Conservation (phyloP, 2,113 vertebrate genomes). For the Fregata magnificens region DNA sequence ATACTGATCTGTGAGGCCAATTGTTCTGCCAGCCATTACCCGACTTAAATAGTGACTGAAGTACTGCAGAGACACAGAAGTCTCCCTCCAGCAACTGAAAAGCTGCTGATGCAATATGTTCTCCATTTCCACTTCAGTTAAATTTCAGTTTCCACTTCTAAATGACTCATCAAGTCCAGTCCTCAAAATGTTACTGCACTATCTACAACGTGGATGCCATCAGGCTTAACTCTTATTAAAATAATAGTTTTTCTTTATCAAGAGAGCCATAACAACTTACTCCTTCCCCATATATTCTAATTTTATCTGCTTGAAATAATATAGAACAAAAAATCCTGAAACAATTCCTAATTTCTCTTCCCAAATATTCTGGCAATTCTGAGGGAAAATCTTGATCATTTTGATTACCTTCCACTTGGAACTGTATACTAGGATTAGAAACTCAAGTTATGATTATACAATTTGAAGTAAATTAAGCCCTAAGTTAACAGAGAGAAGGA, state of each 20-base stretch:
- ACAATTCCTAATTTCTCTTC: not conserved
- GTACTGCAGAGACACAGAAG: not conserved
- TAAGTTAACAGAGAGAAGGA: not conserved
- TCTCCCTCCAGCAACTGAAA: not conserved
- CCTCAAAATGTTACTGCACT: not conserved
- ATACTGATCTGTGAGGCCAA: not conserved
- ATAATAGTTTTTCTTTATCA: not conserved
- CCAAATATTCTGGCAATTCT: not conserved
- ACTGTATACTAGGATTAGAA: not conserved
- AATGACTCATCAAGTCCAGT: not conserved
- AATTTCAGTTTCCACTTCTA: not conserved
- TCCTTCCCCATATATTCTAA: not conserved
- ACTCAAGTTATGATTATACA: not conserved
- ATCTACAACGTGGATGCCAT: not conserved
- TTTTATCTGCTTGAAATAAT: not conserved
- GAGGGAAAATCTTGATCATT: not conserved
- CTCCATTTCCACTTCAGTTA: not conserved
- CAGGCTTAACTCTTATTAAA: not conserved
- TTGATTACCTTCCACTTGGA: not conserved
- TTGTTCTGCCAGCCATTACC: not conserved
- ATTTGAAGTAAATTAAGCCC: not conserved
- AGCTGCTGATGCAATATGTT: rapidly evolving
- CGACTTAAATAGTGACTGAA: not conserved
- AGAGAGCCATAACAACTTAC: not conserved
- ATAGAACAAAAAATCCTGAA: not conserved